Base-by-base conservation (phyloP, 2,797 vertebrate genomes). In the Pipistrellus pipistrellus region DNA sequence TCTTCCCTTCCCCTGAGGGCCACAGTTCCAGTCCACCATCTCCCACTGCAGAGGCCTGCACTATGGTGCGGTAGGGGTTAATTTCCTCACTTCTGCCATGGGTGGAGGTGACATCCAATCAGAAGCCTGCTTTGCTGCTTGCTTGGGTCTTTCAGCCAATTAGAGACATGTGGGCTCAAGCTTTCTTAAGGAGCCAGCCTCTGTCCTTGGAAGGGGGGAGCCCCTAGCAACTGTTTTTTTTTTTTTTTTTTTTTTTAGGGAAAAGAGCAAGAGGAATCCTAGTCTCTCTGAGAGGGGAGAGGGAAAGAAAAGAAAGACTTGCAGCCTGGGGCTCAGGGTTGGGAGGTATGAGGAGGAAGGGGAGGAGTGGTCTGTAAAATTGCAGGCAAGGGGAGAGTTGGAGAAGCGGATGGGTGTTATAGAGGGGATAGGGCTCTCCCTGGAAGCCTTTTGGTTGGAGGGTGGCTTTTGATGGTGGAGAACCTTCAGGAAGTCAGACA, bases 171-270 rank as follows among this genome's bases (percentile, higher is more conserved):
- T 18, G 62, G 89, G 78, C 91, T 93, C 41, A 68, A 85, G 93
- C 73, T 89, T 95, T 94, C 96, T 97, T 97, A 97, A 97, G 93
- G 96, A 97, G 93, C 87, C 93, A 91, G 90, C 59, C 59, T 95
- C 93, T 97, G 93, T 93, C 95, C 96, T 97, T 96, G 94, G 94
- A 90, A 95, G 64, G 48, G 48, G 80, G 90, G 35, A 48, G 13
- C 2, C 90, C 87, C 48, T 90, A 93, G 91, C 93, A 95, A 90
- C 94, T 96, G 90, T 73, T 78, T 41, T 41, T 48, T 13, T 94
- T 87, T 93, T n/a, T n/a, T 87, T 93, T 38, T 38, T 38, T 57
- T 59, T 83, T 89, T 93, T 90, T 44, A 66, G 71, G 90, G 64
- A 12, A 90, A 88, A 73, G 55, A 92, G 41, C 35, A 66, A 86